Evolutionary conservation across 2,888 invertebrate species (phyloP), one percentile per base, ranked within the genome.

Genomic region (Drosophila anceps): DNA sequence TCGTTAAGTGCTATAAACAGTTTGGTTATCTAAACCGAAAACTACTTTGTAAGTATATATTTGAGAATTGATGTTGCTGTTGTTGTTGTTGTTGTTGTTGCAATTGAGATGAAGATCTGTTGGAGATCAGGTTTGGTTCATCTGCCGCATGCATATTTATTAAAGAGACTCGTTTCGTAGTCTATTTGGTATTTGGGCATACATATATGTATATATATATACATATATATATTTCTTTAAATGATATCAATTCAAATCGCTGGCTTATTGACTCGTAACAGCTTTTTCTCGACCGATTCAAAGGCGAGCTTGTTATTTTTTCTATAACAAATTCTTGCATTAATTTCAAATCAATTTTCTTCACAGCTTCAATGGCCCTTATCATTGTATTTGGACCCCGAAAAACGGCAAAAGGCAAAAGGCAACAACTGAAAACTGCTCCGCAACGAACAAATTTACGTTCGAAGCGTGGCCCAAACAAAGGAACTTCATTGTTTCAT

Each of bases 331-430:
- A 92, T 92, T 92, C 91, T 88, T 91, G 91, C 91, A 91, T 91
- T 91, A 91, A 91, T 91, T 92, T 92, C 90, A 85, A 91, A 91
- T 91, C 91, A 91, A 91, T 91, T 91, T 91, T 90, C 88, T 91
- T 91, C 91, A 91, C 92, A 91, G 91, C 91, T 92, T 50, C 50
- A 91, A 84, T 73, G 82, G 84, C 75, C 73, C 73, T 74, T 81
- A 82, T 75, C 79, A 75, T 61, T 67, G 35, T 58, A 31, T 64
- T 37, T 33, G 58, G 50, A 62, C 46, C 55, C 33, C 53, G 51
- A 58, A 4, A 44, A 43, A 57, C 58, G 41, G 59, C 69, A 60
- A 62, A 29, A 15, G 27, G 27, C 27, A 27, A 41, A 55, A 53
- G 41, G 55, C 69, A 65, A 64, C 48, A 59, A 68, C 67, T 48